Conservation (phyloP, 2,113 vertebrate species). For the Ptilorrhoa leucosticta region DNA sequence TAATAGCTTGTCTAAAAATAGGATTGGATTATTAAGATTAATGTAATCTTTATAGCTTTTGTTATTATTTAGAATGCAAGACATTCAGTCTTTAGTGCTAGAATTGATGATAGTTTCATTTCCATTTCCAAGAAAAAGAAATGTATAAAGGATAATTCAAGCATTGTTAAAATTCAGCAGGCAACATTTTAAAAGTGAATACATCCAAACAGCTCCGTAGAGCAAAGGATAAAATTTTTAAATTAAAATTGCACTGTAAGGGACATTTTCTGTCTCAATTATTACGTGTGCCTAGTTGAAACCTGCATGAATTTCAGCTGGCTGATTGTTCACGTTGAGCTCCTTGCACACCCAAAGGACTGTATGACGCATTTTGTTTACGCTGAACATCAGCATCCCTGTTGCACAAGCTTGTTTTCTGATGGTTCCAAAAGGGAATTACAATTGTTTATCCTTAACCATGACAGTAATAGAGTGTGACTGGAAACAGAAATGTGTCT, state of each 20-base stretch:
- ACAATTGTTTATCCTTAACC: not conserved
- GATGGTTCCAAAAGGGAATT: not conserved
- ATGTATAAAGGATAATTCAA: not conserved
- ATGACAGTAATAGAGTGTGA: not conserved
- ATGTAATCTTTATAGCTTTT: slow-evolving; percentile 39
- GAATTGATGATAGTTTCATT: not conserved
- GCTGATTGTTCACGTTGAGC: not conserved
- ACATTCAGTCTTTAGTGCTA: not conserved
- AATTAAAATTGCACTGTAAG: not conserved
- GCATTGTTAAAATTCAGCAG: not conserved
- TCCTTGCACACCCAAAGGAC: not conserved
- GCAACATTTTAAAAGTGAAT: not conserved
- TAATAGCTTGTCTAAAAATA: slow-evolving; percentile 47
- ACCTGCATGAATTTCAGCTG: not conserved
- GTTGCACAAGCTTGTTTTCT: not conserved
- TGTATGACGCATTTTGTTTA: not conserved
- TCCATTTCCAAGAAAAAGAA: not conserved
- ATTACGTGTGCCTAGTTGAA: not conserved
- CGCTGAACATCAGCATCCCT: not conserved
- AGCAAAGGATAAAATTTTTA: not conserved
- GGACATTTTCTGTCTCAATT: not conserved
- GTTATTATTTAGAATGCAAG: slow-evolving; percentile 31
- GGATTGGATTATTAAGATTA: slow-evolving; percentile 60
- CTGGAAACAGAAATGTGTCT: not conserved
- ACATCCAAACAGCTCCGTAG: not conserved